These are phyloP conservation scores for Drosophila affinis DNA, from an alignment of 2,888 invertebrate species.

Conservation along the genomic window DNA sequence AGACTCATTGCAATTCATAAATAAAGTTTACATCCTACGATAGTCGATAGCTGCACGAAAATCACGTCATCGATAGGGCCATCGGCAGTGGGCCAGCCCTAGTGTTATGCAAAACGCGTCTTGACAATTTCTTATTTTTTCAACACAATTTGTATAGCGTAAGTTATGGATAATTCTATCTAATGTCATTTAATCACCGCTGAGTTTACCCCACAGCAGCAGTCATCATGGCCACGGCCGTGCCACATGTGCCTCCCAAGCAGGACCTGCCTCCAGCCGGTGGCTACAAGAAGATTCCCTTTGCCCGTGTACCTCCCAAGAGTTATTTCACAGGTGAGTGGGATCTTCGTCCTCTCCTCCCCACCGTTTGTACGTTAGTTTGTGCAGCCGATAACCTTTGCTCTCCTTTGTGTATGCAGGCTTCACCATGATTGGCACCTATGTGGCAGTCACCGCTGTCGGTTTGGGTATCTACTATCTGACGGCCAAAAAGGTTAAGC, in stretches of 20 bases:
- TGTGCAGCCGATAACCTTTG: not conserved
- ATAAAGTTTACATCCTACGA: not conserved
- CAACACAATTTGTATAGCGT: constrained; percentile 44
- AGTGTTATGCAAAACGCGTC: constrained; percentile 79
- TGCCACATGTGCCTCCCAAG: constrained; percentile 82
- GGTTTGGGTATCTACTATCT: constrained; percentile 86
- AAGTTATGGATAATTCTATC: constrained; percentile 33
- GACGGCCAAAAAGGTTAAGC: constrained; percentile 85
- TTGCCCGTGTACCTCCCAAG: constrained; percentile 89
- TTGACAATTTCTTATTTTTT: constrained; percentile 54
- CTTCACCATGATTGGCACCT: constrained; percentile 87
- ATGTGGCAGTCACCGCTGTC: constrained; percentile 86
- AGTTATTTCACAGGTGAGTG: constrained; percentile 88
- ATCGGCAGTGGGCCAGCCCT: constrained; percentile 28
- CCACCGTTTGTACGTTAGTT: not conserved
- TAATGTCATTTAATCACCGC: not conserved
- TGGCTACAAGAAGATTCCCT: constrained; percentile 92
- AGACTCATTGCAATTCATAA: not conserved
- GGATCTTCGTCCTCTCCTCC: constrained; percentile 87
- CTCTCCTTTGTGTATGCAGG: constrained; percentile 83
- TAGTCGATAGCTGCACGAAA: not conserved
- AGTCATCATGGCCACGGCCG: constrained; percentile 70
- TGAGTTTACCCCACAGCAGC: constrained; percentile 30
- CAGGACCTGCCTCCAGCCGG: constrained; percentile 98
- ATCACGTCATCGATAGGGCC: not conserved